Conservation (phyloP, 2,888 invertebrate genomes). For the Sialis fuliginosa region DNA sequence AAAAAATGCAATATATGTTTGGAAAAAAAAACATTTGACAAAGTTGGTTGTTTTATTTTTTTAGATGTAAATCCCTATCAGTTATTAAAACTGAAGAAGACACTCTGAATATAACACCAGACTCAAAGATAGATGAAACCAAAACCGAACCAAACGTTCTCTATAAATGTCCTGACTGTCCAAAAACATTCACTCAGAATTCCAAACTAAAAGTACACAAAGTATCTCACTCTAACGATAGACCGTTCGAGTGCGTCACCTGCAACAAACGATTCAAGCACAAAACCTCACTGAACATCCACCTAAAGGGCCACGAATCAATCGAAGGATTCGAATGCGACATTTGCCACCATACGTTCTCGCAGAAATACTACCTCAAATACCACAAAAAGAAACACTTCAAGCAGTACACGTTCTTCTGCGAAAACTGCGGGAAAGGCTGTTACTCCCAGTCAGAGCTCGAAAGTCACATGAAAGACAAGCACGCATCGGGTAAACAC, state of each 20-base stretch:
- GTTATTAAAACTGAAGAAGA: too few species aligned
- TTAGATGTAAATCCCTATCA: too few species aligned
- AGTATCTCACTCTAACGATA: not conserved
- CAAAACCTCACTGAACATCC: not conserved
- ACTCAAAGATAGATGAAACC: too few species aligned
- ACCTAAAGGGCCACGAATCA: not conserved
- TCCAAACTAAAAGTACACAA: not conserved
- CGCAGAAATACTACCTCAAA: not conserved
- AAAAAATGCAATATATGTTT: too few species aligned
- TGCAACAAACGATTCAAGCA: conserved; percentile 5
- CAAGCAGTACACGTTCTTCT: not conserved
- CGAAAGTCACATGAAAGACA: not conserved
- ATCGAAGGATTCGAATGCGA: not conserved
- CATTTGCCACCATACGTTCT: not conserved
- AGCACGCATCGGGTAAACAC: not conserved
- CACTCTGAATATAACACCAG: too few species aligned
- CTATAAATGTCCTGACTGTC: not conserved
- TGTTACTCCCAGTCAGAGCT: not conserved
- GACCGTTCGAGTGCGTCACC: conserved; percentile 1
- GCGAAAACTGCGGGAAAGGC: not conserved
- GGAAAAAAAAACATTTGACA: too few species aligned
- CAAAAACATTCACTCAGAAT: not conserved
- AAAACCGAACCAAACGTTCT: too few species aligned
- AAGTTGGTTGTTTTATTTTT: too few species aligned
- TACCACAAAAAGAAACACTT: not conserved